Conservation (phyloP, 2,113 vertebrate genomes). For the Orientallactaga bullata region DNA sequence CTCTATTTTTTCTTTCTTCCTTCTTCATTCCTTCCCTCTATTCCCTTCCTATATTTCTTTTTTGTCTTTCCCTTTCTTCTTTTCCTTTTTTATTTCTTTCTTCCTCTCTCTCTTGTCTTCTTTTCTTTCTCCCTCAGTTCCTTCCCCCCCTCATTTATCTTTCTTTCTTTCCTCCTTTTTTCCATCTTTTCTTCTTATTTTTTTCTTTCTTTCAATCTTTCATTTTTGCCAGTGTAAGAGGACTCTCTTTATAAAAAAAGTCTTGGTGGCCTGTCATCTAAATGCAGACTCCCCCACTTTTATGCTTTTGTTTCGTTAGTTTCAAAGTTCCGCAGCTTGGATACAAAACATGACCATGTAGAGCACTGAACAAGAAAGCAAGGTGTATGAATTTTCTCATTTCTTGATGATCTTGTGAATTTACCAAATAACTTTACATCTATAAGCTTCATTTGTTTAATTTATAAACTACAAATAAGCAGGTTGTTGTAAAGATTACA, state of each 20-base stretch:
- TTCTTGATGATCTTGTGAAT: slow-evolving; percentile 20
- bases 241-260: neutral
- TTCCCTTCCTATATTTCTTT: no score
- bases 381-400: neutral
- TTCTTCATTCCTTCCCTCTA: no score
- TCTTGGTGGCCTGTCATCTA: neutral
- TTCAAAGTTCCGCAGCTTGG: neutral
- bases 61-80: no score
- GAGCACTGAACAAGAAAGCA: neutral
- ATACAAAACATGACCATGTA: neutral
- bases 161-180: neutral
- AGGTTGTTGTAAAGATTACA: slow-evolving; percentile 38
- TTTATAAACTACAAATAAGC: slow-evolving; percentile 50
- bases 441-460: slow-evolving; percentile 18
- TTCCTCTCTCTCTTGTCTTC: no score
- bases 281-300: neutral
- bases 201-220: neutral
- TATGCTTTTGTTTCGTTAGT: neutral
- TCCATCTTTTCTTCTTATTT: neutral
- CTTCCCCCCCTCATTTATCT: neutral
- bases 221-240: neutral
- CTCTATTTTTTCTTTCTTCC: no score
- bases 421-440: slow-evolving; percentile 42
- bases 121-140: no score
- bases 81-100: neutral